phyloP scores from a whole-genome alignment of 2,113 vertebrate species.

The Mastomys coucha region DNA sequence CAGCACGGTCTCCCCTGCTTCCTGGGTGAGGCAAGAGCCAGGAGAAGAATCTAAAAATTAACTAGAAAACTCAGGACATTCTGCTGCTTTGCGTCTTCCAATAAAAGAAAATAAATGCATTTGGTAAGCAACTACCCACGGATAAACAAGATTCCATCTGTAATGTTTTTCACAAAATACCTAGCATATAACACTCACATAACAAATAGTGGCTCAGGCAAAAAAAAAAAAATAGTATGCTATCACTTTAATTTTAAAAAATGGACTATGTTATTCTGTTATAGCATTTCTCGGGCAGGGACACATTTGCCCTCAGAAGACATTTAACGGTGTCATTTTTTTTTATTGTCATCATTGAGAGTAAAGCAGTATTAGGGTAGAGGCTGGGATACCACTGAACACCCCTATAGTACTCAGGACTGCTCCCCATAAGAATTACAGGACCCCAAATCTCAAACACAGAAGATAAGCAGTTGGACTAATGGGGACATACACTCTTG shows the following conservation, averaged over 20 bases:
- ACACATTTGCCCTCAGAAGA: neutral
- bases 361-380: neutral
- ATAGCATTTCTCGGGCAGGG: neutral
- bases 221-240: neutral
- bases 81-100: neutral
- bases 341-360: neutral
- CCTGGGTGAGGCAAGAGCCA: neutral
- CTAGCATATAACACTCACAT: neutral
- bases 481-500: neutral
- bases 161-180: neutral
- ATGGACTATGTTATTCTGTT: neutral
- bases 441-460: neutral
- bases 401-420: neutral
- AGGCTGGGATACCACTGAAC: neutral
- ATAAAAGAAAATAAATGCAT: neutral
- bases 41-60: neutral
- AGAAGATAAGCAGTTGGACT: neutral
- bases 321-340: neutral
- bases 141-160: neutral
- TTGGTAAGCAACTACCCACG: neutral
- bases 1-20: neutral
- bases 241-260: neutral
- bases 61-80: neutral
- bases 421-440: neutral
- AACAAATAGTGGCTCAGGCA: neutral